Percentiles rank a stretch among this genome's conserved stretches.
These are phyloP conservation scores for Nymphalis c-album DNA, from an alignment of 2,888 invertebrate genomes.

Conservation along the genomic window DNA sequence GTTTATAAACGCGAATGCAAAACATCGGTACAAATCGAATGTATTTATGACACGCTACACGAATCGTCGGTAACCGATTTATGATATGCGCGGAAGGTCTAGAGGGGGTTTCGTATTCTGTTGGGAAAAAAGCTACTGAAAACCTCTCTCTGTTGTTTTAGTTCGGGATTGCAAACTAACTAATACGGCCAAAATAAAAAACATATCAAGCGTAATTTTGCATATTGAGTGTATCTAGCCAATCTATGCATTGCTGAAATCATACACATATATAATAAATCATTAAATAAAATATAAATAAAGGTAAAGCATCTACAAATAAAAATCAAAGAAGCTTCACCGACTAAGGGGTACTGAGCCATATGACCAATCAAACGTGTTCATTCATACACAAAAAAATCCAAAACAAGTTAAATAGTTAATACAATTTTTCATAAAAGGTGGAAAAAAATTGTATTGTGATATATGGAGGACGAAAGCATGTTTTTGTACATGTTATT, in stretches of 20 bases:
- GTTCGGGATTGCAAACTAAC: constrained; percentile 60
- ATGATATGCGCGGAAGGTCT: constrained; percentile 74
- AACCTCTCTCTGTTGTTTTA: constrained; percentile 56
- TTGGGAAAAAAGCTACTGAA: constrained; percentile 51
- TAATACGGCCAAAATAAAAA: constrained; percentile 61
- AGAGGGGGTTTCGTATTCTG: constrained; percentile 61
- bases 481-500: constrained; percentile 2
- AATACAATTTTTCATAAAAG: constrained; percentile 18
- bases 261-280: constrained; percentile 66
- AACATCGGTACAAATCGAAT: constrained; percentile 5
- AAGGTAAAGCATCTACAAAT: constrained; percentile 69
- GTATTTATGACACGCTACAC: not conserved
- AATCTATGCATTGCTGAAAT: constrained; percentile 70
- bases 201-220: constrained; percentile 63
- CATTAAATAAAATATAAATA: constrained; percentile 59
- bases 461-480: constrained; percentile 17
- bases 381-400: constrained; percentile 35
- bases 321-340: constrained; percentile 65
- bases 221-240: constrained; percentile 61
- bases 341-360: constrained; percentile 49
- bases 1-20: constrained; percentile 38
- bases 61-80: constrained; percentile 57
- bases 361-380: constrained; percentile 42
- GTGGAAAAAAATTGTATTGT: constrained; percentile 26
- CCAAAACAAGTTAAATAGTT: constrained; percentile 16